A percentile compares a stretch with the other conserved stretches of the same genome.
Evolutionary conservation across 2,888 invertebrate genomes (phyloP).

Genomic region (Mystacides longicornis): DNA sequence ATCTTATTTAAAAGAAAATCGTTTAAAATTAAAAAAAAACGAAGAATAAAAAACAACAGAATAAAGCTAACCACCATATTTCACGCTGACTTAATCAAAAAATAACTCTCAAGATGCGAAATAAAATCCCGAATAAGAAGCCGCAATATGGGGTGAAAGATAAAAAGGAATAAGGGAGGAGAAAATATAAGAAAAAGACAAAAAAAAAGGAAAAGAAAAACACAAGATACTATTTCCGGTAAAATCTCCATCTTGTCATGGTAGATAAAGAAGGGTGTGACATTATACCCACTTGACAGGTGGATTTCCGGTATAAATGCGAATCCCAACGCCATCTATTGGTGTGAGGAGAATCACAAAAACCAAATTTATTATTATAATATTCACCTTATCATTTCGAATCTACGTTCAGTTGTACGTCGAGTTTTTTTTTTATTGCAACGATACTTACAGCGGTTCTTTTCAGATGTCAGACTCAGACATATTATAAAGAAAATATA

Average conservation of each 20-base stretch:
- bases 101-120: not conserved
- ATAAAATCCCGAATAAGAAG: not conserved
- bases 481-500: too few relatives aligned
- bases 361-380: not conserved
- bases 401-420: constrained; percentile 4
- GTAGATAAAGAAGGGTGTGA: not conserved
- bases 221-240: not conserved
- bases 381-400: too few relatives aligned
- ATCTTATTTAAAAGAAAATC: too few relatives aligned
- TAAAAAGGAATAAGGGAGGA: not conserved
- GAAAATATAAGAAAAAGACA: too few relatives aligned
- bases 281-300: not conserved
- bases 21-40: too few relatives aligned
- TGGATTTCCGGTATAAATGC: not conserved
- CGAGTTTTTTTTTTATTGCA: not conserved
- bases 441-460: not conserved
- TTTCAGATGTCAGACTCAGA: too few relatives aligned
- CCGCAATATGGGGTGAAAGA: not conserved
- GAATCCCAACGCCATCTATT: not conserved
- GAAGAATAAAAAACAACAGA: too few relatives aligned
- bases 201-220: not conserved
- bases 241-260: not conserved
- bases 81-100: not conserved
- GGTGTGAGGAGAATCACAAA: not conserved
- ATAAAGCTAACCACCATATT: not conserved